phyloP scores from a whole-genome alignment of 2,113 vertebrate genomes.

The Bucco capensis region DNA sequence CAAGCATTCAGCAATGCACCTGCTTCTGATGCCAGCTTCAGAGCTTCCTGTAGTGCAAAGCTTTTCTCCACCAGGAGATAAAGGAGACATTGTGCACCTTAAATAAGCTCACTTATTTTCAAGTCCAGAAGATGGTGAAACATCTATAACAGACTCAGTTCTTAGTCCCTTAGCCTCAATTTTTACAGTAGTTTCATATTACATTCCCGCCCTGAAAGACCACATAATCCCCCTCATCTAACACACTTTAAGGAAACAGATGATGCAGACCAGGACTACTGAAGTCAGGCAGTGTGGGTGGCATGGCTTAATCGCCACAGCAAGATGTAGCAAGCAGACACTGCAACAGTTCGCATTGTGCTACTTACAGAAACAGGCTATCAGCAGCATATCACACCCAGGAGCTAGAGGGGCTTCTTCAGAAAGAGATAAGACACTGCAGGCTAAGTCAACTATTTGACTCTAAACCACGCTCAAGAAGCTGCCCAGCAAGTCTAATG shows the following conservation, averaged over 20 bases:
- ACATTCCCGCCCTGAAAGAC: background rate
- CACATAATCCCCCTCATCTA: background rate
- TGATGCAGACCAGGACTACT: background rate
- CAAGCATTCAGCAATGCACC: background rate
- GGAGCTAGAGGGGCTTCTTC: background rate
- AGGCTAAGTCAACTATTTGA: background rate
- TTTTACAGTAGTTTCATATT: background rate
- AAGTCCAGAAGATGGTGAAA: rapidly evolving
- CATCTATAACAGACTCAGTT: background rate
- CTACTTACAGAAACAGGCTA: background rate
- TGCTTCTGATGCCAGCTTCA: background rate
- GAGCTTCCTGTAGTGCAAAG: background rate
- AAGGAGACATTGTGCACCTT: background rate
- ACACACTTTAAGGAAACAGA: background rate
- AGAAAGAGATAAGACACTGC: background rate
- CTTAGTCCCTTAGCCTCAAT: background rate
- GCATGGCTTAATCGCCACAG: background rate
- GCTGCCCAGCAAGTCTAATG: conserved; percentile 26
- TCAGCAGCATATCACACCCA: background rate
- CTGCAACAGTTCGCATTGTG: background rate
- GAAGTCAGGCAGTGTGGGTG: background rate
- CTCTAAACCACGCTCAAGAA: background rate
- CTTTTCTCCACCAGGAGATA: background rate
- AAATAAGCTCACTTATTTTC: background rate
- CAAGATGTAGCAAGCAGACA: background rate